Percentiles rank a stretch among this genome's conserved stretches.
Evolutionary conservation across 1,140 invertebrate species (phyloP).

Genomic region (Leptinotarsa defecta): DNA sequence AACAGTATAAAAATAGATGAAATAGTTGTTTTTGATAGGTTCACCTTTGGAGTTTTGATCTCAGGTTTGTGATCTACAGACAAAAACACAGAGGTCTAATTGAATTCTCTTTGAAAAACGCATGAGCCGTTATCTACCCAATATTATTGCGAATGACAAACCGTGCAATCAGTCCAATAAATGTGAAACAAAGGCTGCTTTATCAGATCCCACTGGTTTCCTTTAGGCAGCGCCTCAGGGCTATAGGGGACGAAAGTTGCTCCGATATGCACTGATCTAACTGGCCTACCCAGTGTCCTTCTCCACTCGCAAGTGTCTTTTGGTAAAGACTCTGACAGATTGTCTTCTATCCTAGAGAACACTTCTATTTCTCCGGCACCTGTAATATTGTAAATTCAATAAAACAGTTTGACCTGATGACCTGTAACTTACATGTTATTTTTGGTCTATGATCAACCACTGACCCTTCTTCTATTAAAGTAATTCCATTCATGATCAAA

Average conservation of each 20-base stretch:
- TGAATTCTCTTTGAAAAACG: no score
- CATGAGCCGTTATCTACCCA: constrained; percentile 13
- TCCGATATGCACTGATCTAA: constrained; percentile 82
- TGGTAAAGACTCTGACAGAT: constrained; percentile 77
- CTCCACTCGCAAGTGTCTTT: constrained; percentile 89
- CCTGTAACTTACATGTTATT: constrained; percentile 50
- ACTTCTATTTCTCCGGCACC: constrained; percentile 88
- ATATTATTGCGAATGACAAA: constrained; percentile 59
- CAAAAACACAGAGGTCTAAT: no score
- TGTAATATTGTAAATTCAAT: constrained; percentile 55
- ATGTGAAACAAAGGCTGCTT: constrained; percentile 91
- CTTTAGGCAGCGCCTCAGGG: constrained; percentile 71
- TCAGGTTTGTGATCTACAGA: no score
- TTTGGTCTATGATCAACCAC: constrained; percentile 47
- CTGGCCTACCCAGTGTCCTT: constrained; percentile 78
- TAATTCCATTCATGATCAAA: constrained; percentile 1
- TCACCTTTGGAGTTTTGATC: no score
- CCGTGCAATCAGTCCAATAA: constrained; percentile 92
- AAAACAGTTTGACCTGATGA: constrained; percentile 12
- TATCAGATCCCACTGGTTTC: constrained; percentile 71
- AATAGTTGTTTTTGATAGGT: no score
- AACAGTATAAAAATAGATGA: no score
- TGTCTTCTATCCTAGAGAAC: constrained; percentile 80
- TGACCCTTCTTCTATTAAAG: constrained; percentile 22
- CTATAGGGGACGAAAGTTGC: constrained; percentile 84